phyloP scores from a whole-genome alignment of 2,113 vertebrate genomes.

The Polypterus bichir region DNA sequence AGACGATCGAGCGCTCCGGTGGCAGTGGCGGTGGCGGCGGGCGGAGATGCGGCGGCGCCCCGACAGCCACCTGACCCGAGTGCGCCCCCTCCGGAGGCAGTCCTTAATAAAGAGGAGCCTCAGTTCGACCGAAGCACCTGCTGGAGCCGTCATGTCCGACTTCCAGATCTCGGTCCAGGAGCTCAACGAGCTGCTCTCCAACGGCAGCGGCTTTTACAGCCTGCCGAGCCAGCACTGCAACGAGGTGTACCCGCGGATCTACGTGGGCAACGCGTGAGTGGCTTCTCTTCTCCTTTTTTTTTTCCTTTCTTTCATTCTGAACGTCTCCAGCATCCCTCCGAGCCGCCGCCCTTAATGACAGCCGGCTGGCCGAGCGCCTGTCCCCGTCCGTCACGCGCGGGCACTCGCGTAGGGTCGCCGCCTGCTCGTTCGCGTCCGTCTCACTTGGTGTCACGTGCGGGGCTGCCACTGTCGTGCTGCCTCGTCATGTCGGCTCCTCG shows the following conservation, averaged over 20 bases:
- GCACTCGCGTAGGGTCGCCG: no score
- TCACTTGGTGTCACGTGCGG: no score
- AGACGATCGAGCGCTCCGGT: no score
- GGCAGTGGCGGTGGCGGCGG: no score
- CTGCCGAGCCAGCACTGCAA: conserved; percentile 86
- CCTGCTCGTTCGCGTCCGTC: no score
- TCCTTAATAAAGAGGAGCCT: conserved; percentile 52
- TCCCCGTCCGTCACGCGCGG: background rate
- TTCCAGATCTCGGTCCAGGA: conserved; percentile 68
- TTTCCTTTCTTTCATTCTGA: background rate
- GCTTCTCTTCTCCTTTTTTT: background rate
- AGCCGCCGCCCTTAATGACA: background rate
- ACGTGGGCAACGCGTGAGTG: conserved; percentile 90
- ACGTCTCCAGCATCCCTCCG: no score
- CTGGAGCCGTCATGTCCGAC: conserved; percentile 49
- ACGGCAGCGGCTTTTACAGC: conserved; percentile 82
- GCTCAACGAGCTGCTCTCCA: conserved; percentile 79
- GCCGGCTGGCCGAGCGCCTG: conserved; percentile 10
- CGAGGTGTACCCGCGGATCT: conserved; percentile 81
- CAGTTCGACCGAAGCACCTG: conserved; percentile 41
- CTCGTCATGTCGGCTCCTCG: no score
- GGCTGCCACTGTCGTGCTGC: no score
- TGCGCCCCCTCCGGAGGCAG: no score
- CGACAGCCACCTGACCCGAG: no score
- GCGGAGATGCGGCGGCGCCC: no score